A percentile compares a stretch with the other conserved stretches of the same genome.
Evolutionary conservation across 2,888 invertebrate genomes (phyloP).

Genomic region (Sinotaia quadrata): DNA sequence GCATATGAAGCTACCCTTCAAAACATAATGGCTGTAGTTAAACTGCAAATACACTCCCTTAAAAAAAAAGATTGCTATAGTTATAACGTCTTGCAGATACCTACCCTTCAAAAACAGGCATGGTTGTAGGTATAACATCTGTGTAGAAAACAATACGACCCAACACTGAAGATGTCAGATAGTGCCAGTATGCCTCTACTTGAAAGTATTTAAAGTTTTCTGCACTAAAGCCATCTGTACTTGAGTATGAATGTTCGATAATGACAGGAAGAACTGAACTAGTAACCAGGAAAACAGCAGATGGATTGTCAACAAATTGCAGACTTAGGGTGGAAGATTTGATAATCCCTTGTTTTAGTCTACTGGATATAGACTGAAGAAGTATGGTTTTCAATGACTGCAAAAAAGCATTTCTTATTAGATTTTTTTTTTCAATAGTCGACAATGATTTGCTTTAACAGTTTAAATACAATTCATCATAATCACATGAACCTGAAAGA

Average conservation of each 20-base stretch:
- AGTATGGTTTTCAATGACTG: conserved; percentile 31
- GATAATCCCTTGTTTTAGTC: conserved; percentile 49
- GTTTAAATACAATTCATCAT: too few species aligned
- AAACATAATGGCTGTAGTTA: too few species aligned
- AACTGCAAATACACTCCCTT: too few species aligned
- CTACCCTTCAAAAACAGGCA: conserved; percentile 78
- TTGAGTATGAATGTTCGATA: conserved; percentile 15
- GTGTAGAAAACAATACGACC: conserved; percentile 89
- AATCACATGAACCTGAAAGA: too few species aligned
- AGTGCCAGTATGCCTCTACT: conserved; percentile 47
- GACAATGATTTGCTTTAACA: too few species aligned
- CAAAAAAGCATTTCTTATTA: not conserved
- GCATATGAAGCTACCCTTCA: too few species aligned
- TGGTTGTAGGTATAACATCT: conserved; percentile 85
- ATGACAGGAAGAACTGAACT: conserved; percentile 45
- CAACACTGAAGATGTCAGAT: conserved; percentile 80
- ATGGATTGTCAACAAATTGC: conserved; percentile 38
- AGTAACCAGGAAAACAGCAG: conserved; percentile 9
- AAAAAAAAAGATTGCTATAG: too few species aligned
- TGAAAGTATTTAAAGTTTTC: conserved; percentile 43
- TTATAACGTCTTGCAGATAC: too few species aligned
- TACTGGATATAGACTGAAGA: conserved; percentile 36
- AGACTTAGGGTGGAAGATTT: conserved; percentile 50
- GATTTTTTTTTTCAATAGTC: too few species aligned
- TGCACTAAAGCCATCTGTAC: not conserved